Base-by-base conservation (phyloP, 2,113 vertebrate genomes). In the Poeciliopsis occidentalis region DNA sequence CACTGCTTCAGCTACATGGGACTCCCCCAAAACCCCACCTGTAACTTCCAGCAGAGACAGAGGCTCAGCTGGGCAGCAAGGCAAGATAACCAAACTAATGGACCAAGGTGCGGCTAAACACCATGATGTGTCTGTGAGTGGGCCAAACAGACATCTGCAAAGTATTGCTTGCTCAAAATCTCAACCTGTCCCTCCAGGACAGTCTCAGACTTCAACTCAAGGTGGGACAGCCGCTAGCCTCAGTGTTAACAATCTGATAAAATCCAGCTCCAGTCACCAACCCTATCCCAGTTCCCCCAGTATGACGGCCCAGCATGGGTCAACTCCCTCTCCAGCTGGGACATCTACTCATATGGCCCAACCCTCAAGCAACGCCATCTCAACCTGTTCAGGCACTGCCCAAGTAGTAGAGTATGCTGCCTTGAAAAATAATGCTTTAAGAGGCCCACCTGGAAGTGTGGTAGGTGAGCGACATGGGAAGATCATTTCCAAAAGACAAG, bases 191-290 rank as follows among this genome's bases (percentile, higher is more conserved):
- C 63, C 88, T 17, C 89, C 85, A 75, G 81, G 84, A 15, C 92
- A 90, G 79, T 41, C 88, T 67, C 90, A 92, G 73, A 89, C 76
- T 69, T 79, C 87, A 4, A 76, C 85, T 4, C 91, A 92, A 75
- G 90, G 95, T 13, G 93, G 94, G 22, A 94, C 87, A 30, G 88
- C 95, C 44, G 95, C 95, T 12, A 98, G 96, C 85, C 94, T 99
- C 87, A 99, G 96, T 0, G 95, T 99, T 73, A 99, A 98, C 92
- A 99, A 98, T 82, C 94, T 98, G 2, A 95, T 98, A 75, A 95
- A 96, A 70, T 95, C 96, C 62, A 95, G 89, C 76, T 93, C 95
- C 67, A 94, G 85, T 79, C 97, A 96, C 74, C 96, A 96, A 64
- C 94, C 95, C 44, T 95, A 96, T 39, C 91, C 94, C 66, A 95